phyloP scores from a whole-genome alignment of 2,888 invertebrate genomes.

The Sepiola atlantica region DNA sequence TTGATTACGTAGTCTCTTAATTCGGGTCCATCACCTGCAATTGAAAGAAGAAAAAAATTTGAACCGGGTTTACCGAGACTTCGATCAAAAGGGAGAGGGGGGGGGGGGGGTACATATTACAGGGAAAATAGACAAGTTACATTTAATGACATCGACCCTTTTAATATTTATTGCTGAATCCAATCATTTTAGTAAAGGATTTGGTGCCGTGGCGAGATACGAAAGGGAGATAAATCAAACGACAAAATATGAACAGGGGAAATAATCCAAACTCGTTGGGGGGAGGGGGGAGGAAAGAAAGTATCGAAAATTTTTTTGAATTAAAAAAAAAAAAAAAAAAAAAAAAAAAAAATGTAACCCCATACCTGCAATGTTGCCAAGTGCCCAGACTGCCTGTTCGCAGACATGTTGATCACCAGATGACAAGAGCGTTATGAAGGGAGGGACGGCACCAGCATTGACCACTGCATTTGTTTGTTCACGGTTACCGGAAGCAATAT shows the following conservation, averaged over 20 bases:
- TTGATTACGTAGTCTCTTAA: conserved; percentile 88
- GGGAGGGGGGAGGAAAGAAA: too few relatives aligned
- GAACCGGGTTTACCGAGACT: not conserved
- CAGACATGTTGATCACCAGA: conserved; percentile 82
- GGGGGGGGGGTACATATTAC: too few relatives aligned
- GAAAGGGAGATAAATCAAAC: too few relatives aligned
- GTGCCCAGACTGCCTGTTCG: conserved; percentile 89
- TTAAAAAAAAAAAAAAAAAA: not conserved
- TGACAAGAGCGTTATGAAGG: conserved; percentile 83
- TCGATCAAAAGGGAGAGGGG: not conserved
- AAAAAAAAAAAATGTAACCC: too few relatives aligned
- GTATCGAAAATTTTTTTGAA: too few relatives aligned
- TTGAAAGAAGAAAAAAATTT: conserved; percentile 36
- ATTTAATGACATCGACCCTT: too few relatives aligned
- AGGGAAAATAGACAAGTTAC: too few relatives aligned
- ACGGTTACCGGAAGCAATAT: conserved; percentile 95
- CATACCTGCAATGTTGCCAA: conserved; percentile 96
- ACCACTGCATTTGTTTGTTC: conserved; percentile 93
- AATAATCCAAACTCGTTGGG: not conserved
- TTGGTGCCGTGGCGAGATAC: too few relatives aligned
- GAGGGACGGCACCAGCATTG: conserved; percentile 88
- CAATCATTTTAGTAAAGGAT: too few relatives aligned
- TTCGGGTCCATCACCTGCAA: conserved; percentile 75
- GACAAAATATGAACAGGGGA: not conserved
- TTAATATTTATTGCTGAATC: too few relatives aligned